Evolutionary conservation across 2,113 vertebrate genomes (phyloP), one percentile per base, ranked within the genome.

Genomic region (Ophiodon elongatus): DNA sequence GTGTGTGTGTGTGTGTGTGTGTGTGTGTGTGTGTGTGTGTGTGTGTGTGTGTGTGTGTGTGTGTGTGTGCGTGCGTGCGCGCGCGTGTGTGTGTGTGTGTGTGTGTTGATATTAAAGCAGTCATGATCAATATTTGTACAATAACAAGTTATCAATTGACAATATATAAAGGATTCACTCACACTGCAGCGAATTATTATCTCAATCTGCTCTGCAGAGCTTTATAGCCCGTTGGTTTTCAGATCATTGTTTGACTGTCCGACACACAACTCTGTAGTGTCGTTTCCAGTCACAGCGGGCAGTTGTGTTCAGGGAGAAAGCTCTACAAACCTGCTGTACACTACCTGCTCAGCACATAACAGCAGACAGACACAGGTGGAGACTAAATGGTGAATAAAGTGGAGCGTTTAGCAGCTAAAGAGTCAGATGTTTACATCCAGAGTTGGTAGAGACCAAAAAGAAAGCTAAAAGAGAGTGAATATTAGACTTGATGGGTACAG

Each of bases 1-100:
- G n/a, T 25, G 52, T 56, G 52, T n/a, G n/a, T 56, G 52, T 56
- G 52, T 13, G 52, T 56, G 52, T 25, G 52, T 54, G 52, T 62
- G 65, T 43, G 57, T 83, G 66, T 76, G 52, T 71, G 56, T 59
- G 27, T 71, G 72, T 35, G 71, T 60, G 15, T 73, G n/a, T 67
- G 31, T 39, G 21, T 3, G 52, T 21, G 50, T 60, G 64, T 50
- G 25, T 83, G 66, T 76, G 57, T 39, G 21, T 3, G 52, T 21
- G 72, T 35, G 71, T 60, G 14, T 73, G n/a, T 67, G 31, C 31
- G 21, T 2, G 52, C 15, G 37, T 39, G 37, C 9, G 37, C 9
- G 37, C 9, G 41, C 9, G 37, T 39, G 37, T 59, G 64, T 47
- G 52, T 83, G 65, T 76, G 56, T 70, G n/a, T 27, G 25, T 67